phyloP scores from a whole-genome alignment of 2,797 vertebrate genomes.

The Rousettus madagascariensis region DNA sequence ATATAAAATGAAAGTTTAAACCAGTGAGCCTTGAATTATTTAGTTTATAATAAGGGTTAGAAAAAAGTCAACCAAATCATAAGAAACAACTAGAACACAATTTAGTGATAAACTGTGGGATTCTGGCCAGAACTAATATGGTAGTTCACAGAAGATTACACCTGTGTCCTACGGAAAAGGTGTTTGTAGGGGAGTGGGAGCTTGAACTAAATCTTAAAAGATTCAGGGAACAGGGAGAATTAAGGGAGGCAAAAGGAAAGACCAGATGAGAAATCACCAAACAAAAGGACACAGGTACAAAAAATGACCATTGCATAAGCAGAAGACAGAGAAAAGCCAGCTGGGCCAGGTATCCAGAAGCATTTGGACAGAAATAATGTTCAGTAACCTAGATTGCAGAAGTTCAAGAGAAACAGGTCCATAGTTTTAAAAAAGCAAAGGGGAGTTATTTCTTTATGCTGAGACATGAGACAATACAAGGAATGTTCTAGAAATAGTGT shows the following conservation, averaged over 20 bases:
- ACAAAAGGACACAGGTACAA: not conserved
- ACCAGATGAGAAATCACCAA: not conserved
- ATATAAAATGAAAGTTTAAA: not conserved
- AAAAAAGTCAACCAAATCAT: not conserved
- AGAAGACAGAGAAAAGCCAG: not conserved
- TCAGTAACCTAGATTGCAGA: not conserved
- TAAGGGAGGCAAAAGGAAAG: not conserved
- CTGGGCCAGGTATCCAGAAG: not conserved
- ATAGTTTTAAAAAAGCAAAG: not conserved
- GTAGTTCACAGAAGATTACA: not conserved
- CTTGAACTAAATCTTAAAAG: not conserved
- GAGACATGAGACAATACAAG: not conserved
- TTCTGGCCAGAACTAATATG: not conserved
- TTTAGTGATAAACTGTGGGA: not conserved
- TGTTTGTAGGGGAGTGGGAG: not conserved
- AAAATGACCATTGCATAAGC: not conserved
- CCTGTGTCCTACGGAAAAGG: not conserved
- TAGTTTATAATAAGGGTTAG: not conserved
- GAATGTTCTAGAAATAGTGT: slow-evolving; percentile 15
- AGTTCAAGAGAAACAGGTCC: not conserved
- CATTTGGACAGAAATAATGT: not conserved
- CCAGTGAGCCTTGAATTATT: not conserved
- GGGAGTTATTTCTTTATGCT: not conserved
- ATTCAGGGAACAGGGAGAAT: not conserved
- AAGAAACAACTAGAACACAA: slow-evolving; percentile 7